Conservation (phyloP, 2,113 vertebrate genomes). For the Synodontis membranacea region DNA sequence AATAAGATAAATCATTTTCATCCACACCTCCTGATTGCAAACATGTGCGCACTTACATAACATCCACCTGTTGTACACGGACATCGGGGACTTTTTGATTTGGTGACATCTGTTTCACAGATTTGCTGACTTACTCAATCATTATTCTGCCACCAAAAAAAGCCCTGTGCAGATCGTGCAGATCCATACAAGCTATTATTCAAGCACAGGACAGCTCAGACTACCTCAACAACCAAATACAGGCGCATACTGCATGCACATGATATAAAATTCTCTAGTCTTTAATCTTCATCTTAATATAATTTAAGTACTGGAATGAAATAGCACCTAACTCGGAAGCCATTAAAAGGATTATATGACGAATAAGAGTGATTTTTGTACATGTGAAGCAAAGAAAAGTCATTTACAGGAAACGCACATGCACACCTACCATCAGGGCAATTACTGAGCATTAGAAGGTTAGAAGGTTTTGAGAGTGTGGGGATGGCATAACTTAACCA, state of each 20-base stretch:
- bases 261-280: neutral
- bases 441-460: neutral
- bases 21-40: neutral
- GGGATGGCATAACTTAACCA: neutral
- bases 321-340: neutral
- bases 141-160: neutral
- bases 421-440: neutral
- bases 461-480: neutral
- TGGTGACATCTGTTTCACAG: slow-evolving; percentile 15
- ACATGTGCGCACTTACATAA: neutral
- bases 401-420: neutral
- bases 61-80: neutral
- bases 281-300: neutral
- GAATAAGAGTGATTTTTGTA: neutral
- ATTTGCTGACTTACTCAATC: neutral
- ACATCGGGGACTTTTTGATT: neutral
- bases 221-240: neutral
- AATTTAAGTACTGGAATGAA: neutral
- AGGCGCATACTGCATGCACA: neutral
- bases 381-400: neutral
- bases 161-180: neutral
- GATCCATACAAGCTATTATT: neutral
- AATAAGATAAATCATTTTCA: neutral
- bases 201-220: neutral
- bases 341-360: neutral